Conservation (phyloP, 2,113 vertebrate species). For the Puntigrus tetrazona region DNA sequence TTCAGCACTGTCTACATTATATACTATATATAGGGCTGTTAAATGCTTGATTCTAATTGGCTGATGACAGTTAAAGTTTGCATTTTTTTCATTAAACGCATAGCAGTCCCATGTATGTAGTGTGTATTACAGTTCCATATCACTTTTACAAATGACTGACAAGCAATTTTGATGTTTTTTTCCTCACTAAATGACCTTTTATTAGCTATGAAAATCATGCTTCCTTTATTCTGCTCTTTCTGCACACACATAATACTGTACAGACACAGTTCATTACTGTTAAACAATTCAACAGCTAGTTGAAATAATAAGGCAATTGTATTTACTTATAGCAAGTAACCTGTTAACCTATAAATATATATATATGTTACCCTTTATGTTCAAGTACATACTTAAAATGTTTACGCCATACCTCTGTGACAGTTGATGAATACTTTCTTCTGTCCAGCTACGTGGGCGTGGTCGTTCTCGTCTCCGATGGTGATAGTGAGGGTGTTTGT, state of each 20-base stretch:
- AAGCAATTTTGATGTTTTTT: background rate
- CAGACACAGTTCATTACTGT: background rate
- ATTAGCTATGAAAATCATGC: too few relatives aligned
- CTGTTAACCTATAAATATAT: background rate
- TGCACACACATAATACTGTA: background rate
- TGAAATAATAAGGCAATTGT: background rate
- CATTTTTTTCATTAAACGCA: background rate
- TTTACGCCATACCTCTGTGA: slow-evolving; percentile 73
- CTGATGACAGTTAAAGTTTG: background rate
- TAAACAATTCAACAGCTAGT: background rate
- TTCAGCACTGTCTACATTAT: background rate
- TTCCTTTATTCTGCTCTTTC: background rate
- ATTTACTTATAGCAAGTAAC: background rate
- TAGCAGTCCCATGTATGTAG: background rate
- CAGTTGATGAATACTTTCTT: slow-evolving; percentile 83
- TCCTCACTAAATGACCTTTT: too few relatives aligned
- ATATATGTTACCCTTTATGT: too few relatives aligned
- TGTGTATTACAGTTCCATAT: background rate
- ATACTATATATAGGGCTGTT: background rate
- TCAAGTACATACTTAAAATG: background rate
- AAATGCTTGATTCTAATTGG: background rate
- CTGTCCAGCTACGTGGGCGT: slow-evolving; percentile 80
- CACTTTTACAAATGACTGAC: background rate
- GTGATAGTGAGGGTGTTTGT: slow-evolving; percentile 84
- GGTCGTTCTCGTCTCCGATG: slow-evolving; percentile 88